A percentile compares a stretch with the other conserved stretches of the same genome.
These are phyloP conservation scores for Eupithecia centaureata DNA, from an alignment of 2,888 invertebrate genomes.

Conservation along the genomic window DNA sequence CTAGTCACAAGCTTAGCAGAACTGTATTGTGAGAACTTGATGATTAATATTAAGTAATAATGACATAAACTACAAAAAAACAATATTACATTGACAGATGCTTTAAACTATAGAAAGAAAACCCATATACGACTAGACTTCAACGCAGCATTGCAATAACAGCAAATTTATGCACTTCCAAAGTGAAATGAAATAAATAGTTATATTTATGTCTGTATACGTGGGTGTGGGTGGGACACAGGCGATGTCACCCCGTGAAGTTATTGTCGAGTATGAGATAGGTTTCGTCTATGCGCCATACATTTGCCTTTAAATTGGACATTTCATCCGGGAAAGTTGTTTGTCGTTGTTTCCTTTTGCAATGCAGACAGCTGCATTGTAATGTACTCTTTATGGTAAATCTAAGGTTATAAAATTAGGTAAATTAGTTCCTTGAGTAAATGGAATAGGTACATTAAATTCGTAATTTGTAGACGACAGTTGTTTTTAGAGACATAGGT, in stretches of 20 bases:
- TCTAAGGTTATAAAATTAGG: not conserved
- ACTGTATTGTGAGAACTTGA: too few relatives aligned
- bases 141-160: not conserved
- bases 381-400: constrained; percentile 1
- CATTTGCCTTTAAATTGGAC: constrained; percentile 44
- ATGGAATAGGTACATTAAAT: not conserved
- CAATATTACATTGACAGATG: too few relatives aligned
- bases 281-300: constrained; percentile 14
- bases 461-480: not conserved
- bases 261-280: constrained; percentile 36
- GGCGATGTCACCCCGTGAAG: constrained; percentile 44
- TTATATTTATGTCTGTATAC: constrained; percentile 35
- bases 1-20: too few relatives aligned
- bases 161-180: constrained; percentile 7
- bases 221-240: constrained; percentile 50
- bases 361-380: constrained; percentile 2
- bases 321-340: constrained; percentile 29
- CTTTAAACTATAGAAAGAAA: too few relatives aligned
- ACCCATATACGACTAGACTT: not conserved
- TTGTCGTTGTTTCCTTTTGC: constrained; percentile 22
- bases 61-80: too few relatives aligned
- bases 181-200: constrained; percentile 45
- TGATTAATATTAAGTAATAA: too few relatives aligned
- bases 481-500: too few relatives aligned
- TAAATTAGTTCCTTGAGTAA: not conserved